A percentile compares a stretch with the other conserved stretches of the same genome.
Conservation (phyloP, 2,113 vertebrate genomes). For the Chroicocephalus ridibundus region DNA sequence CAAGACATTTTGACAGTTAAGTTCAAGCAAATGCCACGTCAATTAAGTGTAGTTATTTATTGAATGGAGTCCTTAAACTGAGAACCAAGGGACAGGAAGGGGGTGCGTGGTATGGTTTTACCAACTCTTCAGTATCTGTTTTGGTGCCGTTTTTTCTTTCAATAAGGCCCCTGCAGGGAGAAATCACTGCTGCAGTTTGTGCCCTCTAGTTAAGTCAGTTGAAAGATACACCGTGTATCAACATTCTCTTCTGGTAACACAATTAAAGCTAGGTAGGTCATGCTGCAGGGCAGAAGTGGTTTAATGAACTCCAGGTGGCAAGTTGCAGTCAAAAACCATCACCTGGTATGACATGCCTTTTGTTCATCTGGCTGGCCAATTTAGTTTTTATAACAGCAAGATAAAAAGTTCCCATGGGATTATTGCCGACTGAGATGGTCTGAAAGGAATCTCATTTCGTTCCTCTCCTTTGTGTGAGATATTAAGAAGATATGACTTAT, state of each 20-base stretch:
- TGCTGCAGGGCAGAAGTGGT: neutral
- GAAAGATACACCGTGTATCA: neutral
- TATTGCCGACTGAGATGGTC: neutral
- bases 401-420: neutral
- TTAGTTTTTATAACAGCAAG: neutral
- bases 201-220: neutral
- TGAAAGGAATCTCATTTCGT: neutral
- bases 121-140: neutral
- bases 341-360: neutral
- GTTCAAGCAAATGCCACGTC: neutral
- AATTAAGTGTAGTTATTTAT: neutral
- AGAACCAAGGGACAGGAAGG: neutral
- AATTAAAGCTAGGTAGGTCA: neutral
- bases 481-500: neutral
- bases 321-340: neutral
- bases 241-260: neutral
- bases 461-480: neutral
- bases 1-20: neutral
- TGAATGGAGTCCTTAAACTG: neutral
- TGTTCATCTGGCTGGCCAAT: neutral
- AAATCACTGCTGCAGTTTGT: neutral
- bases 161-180: neutral
- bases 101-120: neutral
- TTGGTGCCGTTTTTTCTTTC: neutral
- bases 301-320: conserved; percentile 25